phyloP scores from a whole-genome alignment of 1,140 invertebrate species.

The Eumaeus atala region DNA sequence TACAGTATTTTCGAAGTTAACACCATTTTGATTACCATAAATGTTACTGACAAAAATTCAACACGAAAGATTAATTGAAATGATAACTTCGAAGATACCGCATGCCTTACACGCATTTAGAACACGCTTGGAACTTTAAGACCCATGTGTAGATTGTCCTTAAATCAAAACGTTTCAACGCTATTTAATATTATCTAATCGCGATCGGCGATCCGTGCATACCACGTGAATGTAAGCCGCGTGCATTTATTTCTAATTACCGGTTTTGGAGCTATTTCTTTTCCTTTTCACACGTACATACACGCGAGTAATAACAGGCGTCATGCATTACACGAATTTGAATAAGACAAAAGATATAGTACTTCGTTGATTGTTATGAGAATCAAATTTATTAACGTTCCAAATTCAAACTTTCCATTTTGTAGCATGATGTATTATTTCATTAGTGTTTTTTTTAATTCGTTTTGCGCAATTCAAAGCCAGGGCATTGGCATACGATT shows the following conservation, averaged over 20 bases:
- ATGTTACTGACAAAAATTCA: constrained; percentile 17
- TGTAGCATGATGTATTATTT: constrained; percentile 72
- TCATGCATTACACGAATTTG: constrained; percentile 61
- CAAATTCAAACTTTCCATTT: constrained; percentile 53
- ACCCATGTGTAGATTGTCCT: constrained; percentile 59
- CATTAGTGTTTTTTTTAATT: constrained; percentile 66
- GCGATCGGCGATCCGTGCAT: constrained; percentile 61
- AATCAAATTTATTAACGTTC: not conserved
- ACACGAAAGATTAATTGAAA: constrained; percentile 22
- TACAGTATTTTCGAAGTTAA: constrained; percentile 47
- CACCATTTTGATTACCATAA: constrained; percentile 26
- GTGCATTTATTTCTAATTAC: constrained; percentile 69
- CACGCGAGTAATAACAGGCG: constrained; percentile 63
- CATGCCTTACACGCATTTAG: constrained; percentile 56
- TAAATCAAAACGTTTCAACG: constrained; percentile 73
- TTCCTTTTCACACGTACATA: constrained; percentile 70
- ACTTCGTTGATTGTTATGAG: constrained; percentile 16
- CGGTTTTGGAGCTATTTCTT: constrained; percentile 64
- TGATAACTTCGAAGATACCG: constrained; percentile 59
- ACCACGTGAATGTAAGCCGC: constrained; percentile 59
- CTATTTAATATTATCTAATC: constrained; percentile 68
- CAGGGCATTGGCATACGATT: constrained; percentile 87
- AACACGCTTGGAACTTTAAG: constrained; percentile 56
- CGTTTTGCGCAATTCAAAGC: constrained; percentile 77
- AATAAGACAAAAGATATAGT: constrained; percentile 57